Evolutionary conservation across 2,797 vertebrate species (phyloP), one percentile per base, ranked within the genome.

Genomic region (Rhinatrema bivittatum): DNA sequence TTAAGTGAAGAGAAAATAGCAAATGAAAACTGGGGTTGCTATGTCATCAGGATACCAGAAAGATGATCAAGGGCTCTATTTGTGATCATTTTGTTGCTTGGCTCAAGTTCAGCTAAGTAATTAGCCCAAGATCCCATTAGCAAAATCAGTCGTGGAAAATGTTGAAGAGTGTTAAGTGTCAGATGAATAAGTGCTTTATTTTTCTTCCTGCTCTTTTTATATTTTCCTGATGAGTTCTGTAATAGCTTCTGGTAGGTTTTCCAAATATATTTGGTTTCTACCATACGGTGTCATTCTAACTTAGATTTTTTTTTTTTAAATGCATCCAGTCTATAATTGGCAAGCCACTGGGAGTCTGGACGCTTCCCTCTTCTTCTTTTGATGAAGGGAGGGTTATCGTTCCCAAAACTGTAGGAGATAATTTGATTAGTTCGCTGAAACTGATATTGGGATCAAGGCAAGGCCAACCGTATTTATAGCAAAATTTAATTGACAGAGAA

Each of bases 371-470:
- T 1, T 40, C 68, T 76, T 37, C 45, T 55, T 70, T 70, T 62
- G 72, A 67, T 66, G 60, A 69, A 64, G 56, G 33, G 39, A 58
- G 39, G 27, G 19, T 61, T 68, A 53, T 71, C 36, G 50, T 71
- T 74, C 36, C 34, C 36, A 44, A 61, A 60, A 64, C 42, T 36
- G 42, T 48, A 53, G 39, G 29, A 68, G 57, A 67, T 74, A 65
- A 72, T 68, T 65, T 69, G 54, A 56, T 73, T 74, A 66, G 50
- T 42, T 63, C 46, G 47, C 57, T 71, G 50, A 70, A 71, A 71
- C 40, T 68, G 59, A 67, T 64, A 56, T 27, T 61, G 46, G 47
- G 36, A 53, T 66, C 52, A 76, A 11, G 43, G 63, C 70, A 70
- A 67, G 66, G 68, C 49, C 62, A 62, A 55, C 37, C 41, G 20